Evolutionary conservation across 2,888 invertebrate species (phyloP).

Genomic region (Folsomia manolachei): DNA sequence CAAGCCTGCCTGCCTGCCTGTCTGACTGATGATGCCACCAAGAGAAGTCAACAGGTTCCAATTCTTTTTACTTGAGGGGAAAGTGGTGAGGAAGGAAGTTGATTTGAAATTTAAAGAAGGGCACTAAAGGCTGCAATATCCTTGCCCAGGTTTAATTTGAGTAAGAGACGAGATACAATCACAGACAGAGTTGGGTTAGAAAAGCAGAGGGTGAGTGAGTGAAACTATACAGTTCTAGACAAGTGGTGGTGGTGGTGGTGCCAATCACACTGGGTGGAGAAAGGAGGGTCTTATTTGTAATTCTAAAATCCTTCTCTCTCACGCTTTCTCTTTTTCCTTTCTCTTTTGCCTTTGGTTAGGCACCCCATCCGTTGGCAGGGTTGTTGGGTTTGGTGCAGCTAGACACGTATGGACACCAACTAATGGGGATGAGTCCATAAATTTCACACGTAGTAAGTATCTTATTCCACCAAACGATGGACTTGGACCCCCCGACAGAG

Average conservation of each 20-base stretch:
- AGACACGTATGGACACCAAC: no score
- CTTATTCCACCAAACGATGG: no score
- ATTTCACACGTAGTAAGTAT: neutral
- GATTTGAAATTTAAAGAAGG: slow-evolving; percentile 50
- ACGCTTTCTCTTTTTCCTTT: neutral
- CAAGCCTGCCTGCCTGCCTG: no score
- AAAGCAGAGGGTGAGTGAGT: slow-evolving; percentile 4
- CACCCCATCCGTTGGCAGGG: neutral
- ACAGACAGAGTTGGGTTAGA: neutral
- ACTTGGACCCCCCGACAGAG: neutral
- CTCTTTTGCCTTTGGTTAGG: neutral
- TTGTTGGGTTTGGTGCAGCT: no score
- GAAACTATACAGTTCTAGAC: no score
- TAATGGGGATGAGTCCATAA: neutral
- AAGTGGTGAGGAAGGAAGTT: slow-evolving; percentile 41
- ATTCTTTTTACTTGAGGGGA: neutral
- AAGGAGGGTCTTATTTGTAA: slow-evolving; percentile 49
- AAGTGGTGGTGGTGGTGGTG: no score
- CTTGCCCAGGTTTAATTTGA: slow-evolving; percentile 12
- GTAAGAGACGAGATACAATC: slow-evolving; percentile 18
- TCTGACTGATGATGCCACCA: slow-evolving; percentile 5
- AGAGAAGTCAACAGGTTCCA: slow-evolving; percentile 33
- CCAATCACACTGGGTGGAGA: slow-evolving; percentile 37
- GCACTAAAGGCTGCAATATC: slow-evolving; percentile 23
- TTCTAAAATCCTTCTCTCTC: slow-evolving; percentile 41